Evolutionary conservation across 2,888 invertebrate genomes (phyloP), one percentile per base, ranked within the genome.

Genomic region (Alloscopus bannaensis): DNA sequence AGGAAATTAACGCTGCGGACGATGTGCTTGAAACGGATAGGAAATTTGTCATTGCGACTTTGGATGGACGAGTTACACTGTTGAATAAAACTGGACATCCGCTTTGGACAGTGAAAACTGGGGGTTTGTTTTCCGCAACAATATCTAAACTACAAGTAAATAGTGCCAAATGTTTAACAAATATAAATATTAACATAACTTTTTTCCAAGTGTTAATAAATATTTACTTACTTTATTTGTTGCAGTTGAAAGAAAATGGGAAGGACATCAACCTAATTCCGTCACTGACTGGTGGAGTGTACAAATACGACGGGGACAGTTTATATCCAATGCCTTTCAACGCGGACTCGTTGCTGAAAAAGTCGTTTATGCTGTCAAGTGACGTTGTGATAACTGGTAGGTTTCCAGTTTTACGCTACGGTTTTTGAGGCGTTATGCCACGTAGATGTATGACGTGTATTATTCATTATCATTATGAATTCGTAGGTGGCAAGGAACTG

Each of bases 231-330:
- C 62, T 82, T 83, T 77, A 28, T 55, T 26, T 85, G 81, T 88
- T 89, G 57, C 87, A 94, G 94, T 88, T 96, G 50, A 93, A 93
- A 42, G 93, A 94, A 72, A 93, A 94, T 87, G 96, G 95, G 1
- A 93, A 95, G 88, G 94, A 93, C 92, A 92, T 96, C 20, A 91
- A 95, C 60, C 91, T 98, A 87, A 96, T 99, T 87, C 99, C 98
- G 0, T 97, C 98, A 0, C 90, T 99, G 11, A 94, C 93, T 87
- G 99, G 99, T 1, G 93, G 93, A 2, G 90, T 99, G 62, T 99
- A 97, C 89, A 95, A 95, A 88, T 94, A 97, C 88, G 95, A 97
- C 88, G 97, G 96, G 0, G 93, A 94, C 80, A 93, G 92, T 81
- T 92, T 98, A 60, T 95, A 97, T 89, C 93, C 95, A 0, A 87